These are phyloP conservation scores for Poeciliopsis presidionis DNA, from an alignment of 2,797 vertebrate species.

Conservation along the genomic window DNA sequence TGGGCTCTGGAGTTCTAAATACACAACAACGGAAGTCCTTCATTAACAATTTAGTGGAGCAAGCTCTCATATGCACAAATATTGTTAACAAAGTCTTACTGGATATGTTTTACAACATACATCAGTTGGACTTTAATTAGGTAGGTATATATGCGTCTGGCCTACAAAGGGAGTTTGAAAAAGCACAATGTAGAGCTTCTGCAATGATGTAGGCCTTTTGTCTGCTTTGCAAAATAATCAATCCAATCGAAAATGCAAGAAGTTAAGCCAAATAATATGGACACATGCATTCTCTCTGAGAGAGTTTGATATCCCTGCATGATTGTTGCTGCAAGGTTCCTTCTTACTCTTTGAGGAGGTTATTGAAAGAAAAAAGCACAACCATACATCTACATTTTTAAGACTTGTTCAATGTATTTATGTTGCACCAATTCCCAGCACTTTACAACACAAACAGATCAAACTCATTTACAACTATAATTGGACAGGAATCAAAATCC, in stretches of 20 bases:
- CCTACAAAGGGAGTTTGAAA: conserved; percentile 30
- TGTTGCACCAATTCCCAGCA: background rate
- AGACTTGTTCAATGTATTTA: background rate
- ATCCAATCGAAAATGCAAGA: conserved; percentile 22
- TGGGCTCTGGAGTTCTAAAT: conserved; percentile 38
- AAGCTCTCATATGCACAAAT: conserved; percentile 26
- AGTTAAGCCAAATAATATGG: conserved; percentile 24
- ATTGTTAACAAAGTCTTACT: conserved; percentile 25
- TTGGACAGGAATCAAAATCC: background rate
- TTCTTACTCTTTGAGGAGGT: background rate
- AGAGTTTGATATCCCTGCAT: background rate
- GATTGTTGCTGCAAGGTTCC: background rate
- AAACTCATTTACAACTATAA: background rate
- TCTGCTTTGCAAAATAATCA: background rate
- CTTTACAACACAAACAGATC: background rate
- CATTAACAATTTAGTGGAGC: conserved; percentile 50
- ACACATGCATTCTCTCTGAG: background rate
- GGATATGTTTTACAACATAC: conserved; percentile 42
- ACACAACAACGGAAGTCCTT: conserved; percentile 41
- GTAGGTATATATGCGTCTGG: conserved; percentile 49
- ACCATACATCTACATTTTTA: background rate
- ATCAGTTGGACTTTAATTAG: conserved; percentile 63
- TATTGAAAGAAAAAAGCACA: background rate
- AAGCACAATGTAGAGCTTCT: conserved; percentile 19
- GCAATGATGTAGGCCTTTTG: conserved; percentile 5